Evolutionary conservation across 2,888 invertebrate genomes (phyloP), one percentile per base, ranked within the genome.

Genomic region (Pemphredon lugubris): DNA sequence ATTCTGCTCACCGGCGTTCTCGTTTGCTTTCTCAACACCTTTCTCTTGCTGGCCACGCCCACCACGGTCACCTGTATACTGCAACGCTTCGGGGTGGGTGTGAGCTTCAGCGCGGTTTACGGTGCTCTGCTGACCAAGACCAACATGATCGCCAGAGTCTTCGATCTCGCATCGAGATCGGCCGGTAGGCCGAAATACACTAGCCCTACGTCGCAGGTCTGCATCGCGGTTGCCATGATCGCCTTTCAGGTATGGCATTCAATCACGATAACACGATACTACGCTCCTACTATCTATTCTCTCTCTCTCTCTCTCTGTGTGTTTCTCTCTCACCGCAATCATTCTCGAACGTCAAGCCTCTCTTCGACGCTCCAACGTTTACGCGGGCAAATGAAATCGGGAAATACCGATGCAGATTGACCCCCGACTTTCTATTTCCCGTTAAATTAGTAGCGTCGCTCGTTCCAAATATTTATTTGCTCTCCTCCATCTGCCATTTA

Each of bases 61-160:
- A 91, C 92, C 1, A 90, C 91, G 0, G 84, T 91, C 57, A 90
- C 92, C 23, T 94, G 94, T 86, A 92, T 93, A 72, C 86, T 93
- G 5, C 92, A 93, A 70, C 90, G 94, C 58, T 93, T 93, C 74
- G 91, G 93, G 6, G 93, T 94, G 6, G 93, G 94, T 0, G 92
- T 94, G 30, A 94, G 94, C 20, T 92, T 94, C 76, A 92, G 92
- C 63, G 91, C 93, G 50, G 93, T 93, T 51, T 94, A 94, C 85
- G 92, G 93, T 11, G 92, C 94, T 0, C 89, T 94, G 44, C 89
- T 94, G 32, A 93, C 93, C 18, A 94, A 94, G 88, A 94, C 93
- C 37, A 94, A 93, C 84, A 88, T 94, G 64, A 92, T 92, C 66
- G 92, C 93, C 2, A 86, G 93, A 73, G 94, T 94, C 81, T 94